Percentiles rank a stretch among this genome's conserved stretches.
These are phyloP conservation scores for Tuberolachnus salignus DNA, from an alignment of 2,888 invertebrate species.

Conservation along the genomic window DNA sequence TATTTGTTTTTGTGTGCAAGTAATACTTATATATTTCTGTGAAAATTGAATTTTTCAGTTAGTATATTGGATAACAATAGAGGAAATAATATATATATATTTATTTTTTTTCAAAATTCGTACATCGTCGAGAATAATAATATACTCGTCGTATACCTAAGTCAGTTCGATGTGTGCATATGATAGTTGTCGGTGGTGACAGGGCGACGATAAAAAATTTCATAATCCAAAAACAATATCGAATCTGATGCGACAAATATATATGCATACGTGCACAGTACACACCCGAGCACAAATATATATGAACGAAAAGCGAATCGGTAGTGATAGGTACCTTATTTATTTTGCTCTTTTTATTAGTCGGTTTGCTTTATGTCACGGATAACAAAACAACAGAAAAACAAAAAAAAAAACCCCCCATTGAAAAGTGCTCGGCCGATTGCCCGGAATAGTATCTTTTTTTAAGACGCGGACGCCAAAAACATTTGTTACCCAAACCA, in stretches of 20 bases:
- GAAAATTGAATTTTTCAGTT: conserved; percentile 9
- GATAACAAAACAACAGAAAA: conserved; percentile 3
- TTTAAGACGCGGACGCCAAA: not conserved
- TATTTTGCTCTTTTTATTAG: conserved; percentile 21
- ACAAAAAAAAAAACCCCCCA: not conserved
- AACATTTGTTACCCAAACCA: conserved; percentile 25
- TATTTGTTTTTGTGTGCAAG: not conserved
- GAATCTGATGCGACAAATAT: conserved; percentile 27
- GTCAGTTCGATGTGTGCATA: conserved; percentile 3
- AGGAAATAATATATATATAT: not conserved
- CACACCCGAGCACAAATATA: not conserved
- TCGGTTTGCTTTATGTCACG: not conserved
- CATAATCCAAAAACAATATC: conserved; percentile 53
- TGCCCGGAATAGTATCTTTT: conserved; percentile 35
- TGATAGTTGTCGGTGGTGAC: conserved; percentile 1
- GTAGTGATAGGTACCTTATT: conserved; percentile 32
- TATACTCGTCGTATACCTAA: not conserved
- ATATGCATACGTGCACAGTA: not conserved
- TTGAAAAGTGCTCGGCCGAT: conserved; percentile 33
- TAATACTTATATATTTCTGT: not conserved
- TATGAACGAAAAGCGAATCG: not conserved
- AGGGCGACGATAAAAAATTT: conserved; percentile 37
- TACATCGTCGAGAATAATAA: conserved; percentile 22
- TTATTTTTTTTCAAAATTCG: not conserved
- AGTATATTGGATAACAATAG: not conserved